These are phyloP conservation scores for Macrosoma leucophasiata DNA, from an alignment of 2,888 invertebrate species.

Conservation along the genomic window DNA sequence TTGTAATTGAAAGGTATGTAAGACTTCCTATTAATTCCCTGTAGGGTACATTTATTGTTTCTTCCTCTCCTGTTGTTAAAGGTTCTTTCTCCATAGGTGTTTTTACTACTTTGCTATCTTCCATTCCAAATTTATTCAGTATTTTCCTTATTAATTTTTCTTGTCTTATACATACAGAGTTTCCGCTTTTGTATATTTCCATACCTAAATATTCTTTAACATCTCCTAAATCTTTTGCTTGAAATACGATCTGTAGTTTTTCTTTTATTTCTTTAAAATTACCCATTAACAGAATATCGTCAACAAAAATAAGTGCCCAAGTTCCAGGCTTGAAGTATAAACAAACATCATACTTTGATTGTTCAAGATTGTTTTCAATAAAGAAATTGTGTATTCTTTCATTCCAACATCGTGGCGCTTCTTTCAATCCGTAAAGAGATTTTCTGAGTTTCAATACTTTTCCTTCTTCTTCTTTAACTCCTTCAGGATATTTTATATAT, in stretches of 20 bases:
- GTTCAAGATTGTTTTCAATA: conserved; percentile 7
- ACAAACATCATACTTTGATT: conserved; percentile 18
- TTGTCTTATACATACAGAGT: too few species aligned
- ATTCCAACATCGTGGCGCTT: conserved; percentile 21
- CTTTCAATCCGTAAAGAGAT: conserved; percentile 18
- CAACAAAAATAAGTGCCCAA: conserved; percentile 11
- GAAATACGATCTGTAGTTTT: conserved; percentile 13
- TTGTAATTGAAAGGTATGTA: too few species aligned
- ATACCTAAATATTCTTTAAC: conserved; percentile 14
- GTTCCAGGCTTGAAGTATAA: conserved; percentile 9
- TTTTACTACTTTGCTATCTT: too few species aligned
- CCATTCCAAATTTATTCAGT: too few species aligned
- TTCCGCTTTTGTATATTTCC: too few species aligned
- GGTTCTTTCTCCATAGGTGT: too few species aligned
- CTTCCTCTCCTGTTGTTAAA: too few species aligned
- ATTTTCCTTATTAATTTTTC: too few species aligned
- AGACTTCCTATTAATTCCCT: too few species aligned
- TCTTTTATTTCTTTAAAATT: conserved; percentile 6
- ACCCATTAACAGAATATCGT: conserved; percentile 10
- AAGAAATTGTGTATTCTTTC: conserved; percentile 14
- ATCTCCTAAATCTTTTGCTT: conserved; percentile 15
- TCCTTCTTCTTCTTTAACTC: conserved; percentile 3
- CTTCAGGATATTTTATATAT: conserved; percentile 16
- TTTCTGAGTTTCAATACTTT: conserved; percentile 17
- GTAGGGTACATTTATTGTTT: too few species aligned